Evolutionary conservation across 1,140 invertebrate genomes (phyloP), one percentile per base, ranked within the genome.

Genomic region (Pemphigus obesinymphae): DNA sequence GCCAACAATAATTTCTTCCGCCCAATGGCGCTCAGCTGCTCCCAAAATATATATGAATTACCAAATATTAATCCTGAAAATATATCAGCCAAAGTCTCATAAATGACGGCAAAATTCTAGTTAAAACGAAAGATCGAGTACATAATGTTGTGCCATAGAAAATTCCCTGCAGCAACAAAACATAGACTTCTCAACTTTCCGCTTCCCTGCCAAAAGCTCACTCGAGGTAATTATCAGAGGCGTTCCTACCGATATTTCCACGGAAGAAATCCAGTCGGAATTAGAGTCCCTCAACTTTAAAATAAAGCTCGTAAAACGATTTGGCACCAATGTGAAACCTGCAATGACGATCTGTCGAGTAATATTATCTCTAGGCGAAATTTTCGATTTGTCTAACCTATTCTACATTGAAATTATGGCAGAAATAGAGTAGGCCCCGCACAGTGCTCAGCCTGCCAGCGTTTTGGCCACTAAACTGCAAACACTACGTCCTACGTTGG

Each of bases 401-500:
- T n/a, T 82, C 3, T 55, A 63, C n/a, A 23, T 82, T 1, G 20
- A 15, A 13, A 34, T 82, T 1, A 45, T 7, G 26, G 10, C 66
- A 10, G 78, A 82, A 40, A 5, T 55, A 66, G 6, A 13, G 10
- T 1, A 1, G 31, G 53, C 17, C 48, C 53, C 0, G 1, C 10
- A 3, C 78, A 82, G 45, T 82, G 78, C 23, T 29, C 8, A 2
- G 3, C 45, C 1, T 82, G 55, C n/a, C 78, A 82, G 45, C 17
- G 23, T 0, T 82, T 55, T 26, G 78, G 78, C 1, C 78, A 82
- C 31, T 11, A 4, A 55, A 82, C 61, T 82, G 78, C 31, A 31
- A 7, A 15, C 53, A 61, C n/a, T n/a, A n/a, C 17, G 15, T 17
- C 3, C 50, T 17, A 53, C 13, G 50, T 5, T 82, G 78, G 17